phyloP scores from a whole-genome alignment of 2,888 invertebrate species.

The Clistopyga incitator region DNA sequence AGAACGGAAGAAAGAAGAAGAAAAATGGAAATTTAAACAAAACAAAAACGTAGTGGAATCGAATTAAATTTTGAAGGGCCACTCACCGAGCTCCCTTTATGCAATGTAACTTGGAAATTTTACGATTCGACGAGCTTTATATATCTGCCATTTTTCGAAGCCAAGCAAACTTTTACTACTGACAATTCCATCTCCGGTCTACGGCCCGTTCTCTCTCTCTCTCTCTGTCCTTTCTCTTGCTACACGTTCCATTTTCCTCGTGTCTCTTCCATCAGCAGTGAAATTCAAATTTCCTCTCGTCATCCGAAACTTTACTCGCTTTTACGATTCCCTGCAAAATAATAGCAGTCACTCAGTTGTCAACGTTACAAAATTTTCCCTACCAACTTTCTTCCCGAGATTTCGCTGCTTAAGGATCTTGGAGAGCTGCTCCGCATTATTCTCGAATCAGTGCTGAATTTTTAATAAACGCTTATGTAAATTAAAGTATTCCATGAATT shows the following conservation, averaged over 20 bases:
- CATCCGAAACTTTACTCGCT: slow-evolving; percentile 17
- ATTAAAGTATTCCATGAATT: no score
- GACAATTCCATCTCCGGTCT: slow-evolving; percentile 30
- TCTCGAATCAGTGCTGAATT: no score
- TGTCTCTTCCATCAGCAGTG: slow-evolving; percentile 34
- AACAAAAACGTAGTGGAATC: not conserved
- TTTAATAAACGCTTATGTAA: no score
- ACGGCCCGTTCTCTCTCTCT: not conserved
- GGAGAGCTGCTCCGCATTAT: not conserved
- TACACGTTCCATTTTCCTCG: slow-evolving; percentile 2
- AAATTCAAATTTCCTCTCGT: slow-evolving; percentile 41
- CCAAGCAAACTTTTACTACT: slow-evolving; percentile 37
- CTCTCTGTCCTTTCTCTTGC: not conserved
- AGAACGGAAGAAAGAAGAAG: not conserved
- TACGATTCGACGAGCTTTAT: slow-evolving; percentile 16
- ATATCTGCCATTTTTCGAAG: slow-evolving; percentile 13
- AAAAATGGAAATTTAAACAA: not conserved
- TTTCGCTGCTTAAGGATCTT: not conserved
- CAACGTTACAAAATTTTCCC: not conserved
- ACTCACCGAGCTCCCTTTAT: not conserved
- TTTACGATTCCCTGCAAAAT: slow-evolving; percentile 25
- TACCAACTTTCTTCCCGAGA: not conserved
- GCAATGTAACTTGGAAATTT: slow-evolving; percentile 16
- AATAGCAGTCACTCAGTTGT: not conserved
- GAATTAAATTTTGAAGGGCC: not conserved